A percentile compares a stretch with the other conserved stretches of the same genome.
These are phyloP conservation scores for Coilia nasus DNA, from an alignment of 2,797 vertebrate species.

Conservation along the genomic window DNA sequence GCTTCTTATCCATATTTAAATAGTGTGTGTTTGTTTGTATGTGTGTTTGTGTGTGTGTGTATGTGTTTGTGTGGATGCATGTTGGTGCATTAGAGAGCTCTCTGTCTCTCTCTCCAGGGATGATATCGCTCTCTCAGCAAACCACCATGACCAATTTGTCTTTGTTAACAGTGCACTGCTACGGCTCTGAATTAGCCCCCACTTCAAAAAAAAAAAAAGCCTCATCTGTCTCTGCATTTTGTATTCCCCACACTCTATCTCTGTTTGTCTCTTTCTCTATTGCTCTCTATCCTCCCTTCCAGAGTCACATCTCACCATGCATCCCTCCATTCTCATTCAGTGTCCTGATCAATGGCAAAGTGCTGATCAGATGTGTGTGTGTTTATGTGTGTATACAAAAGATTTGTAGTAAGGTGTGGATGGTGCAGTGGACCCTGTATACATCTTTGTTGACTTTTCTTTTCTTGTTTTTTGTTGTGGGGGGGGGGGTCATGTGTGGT, in stretches of 20 bases:
- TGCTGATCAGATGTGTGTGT: slow-evolving; percentile 39
- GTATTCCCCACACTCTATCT: neutral
- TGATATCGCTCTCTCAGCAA: slow-evolving; percentile 45
- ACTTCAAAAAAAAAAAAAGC: neutral
- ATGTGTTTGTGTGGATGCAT: neutral
- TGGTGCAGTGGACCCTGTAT: slow-evolving; percentile 16
- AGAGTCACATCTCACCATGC: neutral
- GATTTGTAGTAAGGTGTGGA: slow-evolving; percentile 51
- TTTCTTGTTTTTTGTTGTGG: neutral
- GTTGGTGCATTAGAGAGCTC: neutral
- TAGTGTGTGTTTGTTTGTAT: neutral
- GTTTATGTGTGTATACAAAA: slow-evolving; percentile 29
- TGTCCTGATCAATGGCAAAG: slow-evolving; percentile 54
- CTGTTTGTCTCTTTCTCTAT: slow-evolving; percentile 12
- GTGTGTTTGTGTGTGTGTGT: neutral
- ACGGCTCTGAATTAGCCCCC: slow-evolving; percentile 5
- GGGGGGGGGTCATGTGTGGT: neutral
- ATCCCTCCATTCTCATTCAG: slow-evolving; percentile 56
- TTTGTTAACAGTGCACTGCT: slow-evolving; percentile 47
- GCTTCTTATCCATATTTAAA: no score
- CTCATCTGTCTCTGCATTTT: neutral
- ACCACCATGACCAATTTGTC: slow-evolving; percentile 50
- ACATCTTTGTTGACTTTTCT: slow-evolving; percentile 23
- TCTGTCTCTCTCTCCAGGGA: slow-evolving; percentile 15
- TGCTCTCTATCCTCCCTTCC: neutral